Evolutionary conservation across 2,888 invertebrate species (phyloP), one percentile per base, ranked within the genome.

Genomic region (Hypercompe scribonia): DNA sequence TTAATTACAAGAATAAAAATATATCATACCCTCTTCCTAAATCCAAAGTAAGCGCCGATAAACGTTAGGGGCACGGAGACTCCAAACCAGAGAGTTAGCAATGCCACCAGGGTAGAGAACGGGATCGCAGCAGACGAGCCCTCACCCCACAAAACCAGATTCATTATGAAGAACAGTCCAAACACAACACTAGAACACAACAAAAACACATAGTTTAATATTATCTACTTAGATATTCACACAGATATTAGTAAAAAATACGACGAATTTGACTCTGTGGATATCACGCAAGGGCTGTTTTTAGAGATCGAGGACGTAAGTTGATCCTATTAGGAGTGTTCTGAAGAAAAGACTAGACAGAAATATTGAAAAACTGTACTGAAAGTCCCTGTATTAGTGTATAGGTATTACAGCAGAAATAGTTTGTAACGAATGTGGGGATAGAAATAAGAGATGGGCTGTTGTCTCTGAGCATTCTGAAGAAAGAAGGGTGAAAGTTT

Each of bases 31-130:
- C 99, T 96, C 96, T 99, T 99, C 89, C 99, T 98, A 95, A 99
- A 99, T 78, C 99, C 99, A 94, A 99, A 99, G 95, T 99, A 99
- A 65, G 99, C 99, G 42, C 99, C 99, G 81, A 99, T 97, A 93
- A 99, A 99, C 2, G 99, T 99, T 78, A 99, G 96, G 3, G 99
- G 99, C 77, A 99, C 99, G 1, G 99, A 99, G n/a, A 99, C 99
- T 71, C 99, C 98, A 94, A 99, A 98, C 99, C 99, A 99, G 39
- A 99, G 96, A 0, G 99, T 98, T 77, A 99, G 95, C 73, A 99
- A 96, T 34, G 99, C 99, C 73, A 99, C 96, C 72, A 99, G 96
- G 5, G 99, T 99, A 72, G 98, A 98, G 96, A 99, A 99, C 8
- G 99, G 99, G 39, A 99, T 97, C 39, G 99, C 98, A 0, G 99